These are phyloP conservation scores for Platorchestia sp. DNA, from an alignment of 1,140 invertebrate species.

Conservation along the genomic window DNA sequence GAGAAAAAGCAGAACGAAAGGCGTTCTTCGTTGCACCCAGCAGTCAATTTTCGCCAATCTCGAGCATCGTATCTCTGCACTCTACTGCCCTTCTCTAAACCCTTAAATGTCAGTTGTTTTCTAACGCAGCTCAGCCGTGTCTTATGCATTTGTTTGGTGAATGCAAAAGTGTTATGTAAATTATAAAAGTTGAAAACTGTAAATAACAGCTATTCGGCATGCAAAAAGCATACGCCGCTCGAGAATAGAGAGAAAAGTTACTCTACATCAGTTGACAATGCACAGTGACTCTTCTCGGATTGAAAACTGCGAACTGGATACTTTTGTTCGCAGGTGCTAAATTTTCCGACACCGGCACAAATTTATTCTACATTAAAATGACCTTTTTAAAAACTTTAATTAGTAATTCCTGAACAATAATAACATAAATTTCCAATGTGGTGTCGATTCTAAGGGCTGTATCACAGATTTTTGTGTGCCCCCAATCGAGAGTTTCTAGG, in stretches of 20 bases:
- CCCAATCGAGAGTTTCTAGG: not conserved
- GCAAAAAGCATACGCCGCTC: not conserved
- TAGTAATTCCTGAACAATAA: not conserved
- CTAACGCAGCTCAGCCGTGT: not conserved
- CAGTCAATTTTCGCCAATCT: not conserved
- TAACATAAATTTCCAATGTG: not conserved
- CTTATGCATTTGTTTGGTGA: not conserved
- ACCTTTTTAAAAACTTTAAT: no score
- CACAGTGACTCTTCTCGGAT: not conserved
- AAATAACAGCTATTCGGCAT: not conserved
- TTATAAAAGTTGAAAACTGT: not conserved
- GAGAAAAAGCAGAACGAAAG: not conserved
- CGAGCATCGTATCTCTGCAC: not conserved
- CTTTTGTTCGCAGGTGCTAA: no score
- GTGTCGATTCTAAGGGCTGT: not conserved
- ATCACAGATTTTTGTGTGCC: not conserved
- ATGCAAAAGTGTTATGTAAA: not conserved
- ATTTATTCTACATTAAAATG: no score
- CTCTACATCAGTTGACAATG: not conserved
- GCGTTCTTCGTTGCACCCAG: not conserved
- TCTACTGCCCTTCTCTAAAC: not conserved
- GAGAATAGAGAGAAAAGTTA: not conserved
- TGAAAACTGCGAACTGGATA: no score
- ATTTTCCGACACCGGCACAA: no score
- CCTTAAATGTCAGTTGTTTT: not conserved